A percentile compares a stretch with the other conserved stretches of the same genome.
Conservation (phyloP, 2,888 invertebrate species). For the Colletes collaris region DNA sequence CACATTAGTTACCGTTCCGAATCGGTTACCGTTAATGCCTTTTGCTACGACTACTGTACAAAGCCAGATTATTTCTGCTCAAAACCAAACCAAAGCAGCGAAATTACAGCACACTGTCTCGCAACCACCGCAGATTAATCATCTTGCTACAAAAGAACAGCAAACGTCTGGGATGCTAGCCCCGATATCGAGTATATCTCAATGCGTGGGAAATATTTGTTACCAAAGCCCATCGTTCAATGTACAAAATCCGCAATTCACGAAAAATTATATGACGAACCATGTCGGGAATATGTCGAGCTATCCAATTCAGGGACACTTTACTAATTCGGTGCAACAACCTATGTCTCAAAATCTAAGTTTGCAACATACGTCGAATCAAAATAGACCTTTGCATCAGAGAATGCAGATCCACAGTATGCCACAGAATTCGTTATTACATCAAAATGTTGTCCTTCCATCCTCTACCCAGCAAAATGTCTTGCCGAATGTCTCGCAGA, state of each 20-base stretch:
- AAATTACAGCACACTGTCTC: slow-evolving; percentile 48
- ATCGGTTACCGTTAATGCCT: slow-evolving; percentile 68
- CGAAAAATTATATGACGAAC: slow-evolving; percentile 74
- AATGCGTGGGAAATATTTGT: slow-evolving; percentile 59
- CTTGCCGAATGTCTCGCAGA: slow-evolving; percentile 51
- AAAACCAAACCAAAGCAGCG: slow-evolving; percentile 44
- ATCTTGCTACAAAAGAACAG: slow-evolving; percentile 56
- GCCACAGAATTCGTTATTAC: slow-evolving; percentile 52
- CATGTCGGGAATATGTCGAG: slow-evolving; percentile 60
- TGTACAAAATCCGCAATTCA: slow-evolving; percentile 76
- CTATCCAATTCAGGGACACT: slow-evolving; percentile 64
- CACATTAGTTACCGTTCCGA: slow-evolving; percentile 59
- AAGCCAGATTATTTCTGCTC: slow-evolving; percentile 28
- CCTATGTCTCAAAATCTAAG: slow-evolving; percentile 59
- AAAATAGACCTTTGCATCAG: slow-evolving; percentile 61
- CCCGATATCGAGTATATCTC: slow-evolving; percentile 49
- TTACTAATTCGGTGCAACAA: slow-evolving; percentile 60
- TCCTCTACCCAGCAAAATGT: slow-evolving; percentile 51
- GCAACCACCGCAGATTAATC: slow-evolving; percentile 54
- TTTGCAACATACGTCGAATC: slow-evolving; percentile 58
- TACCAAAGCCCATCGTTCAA: slow-evolving; percentile 76
- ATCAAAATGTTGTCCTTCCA: slow-evolving; percentile 56
- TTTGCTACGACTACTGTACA: slow-evolving; percentile 44
- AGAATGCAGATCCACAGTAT: slow-evolving; percentile 49
- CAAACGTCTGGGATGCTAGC: slow-evolving; percentile 44